Evolutionary conservation across 2,797 vertebrate genomes (phyloP), one percentile per base, ranked within the genome.

Genomic region (Neostethus bicornis): DNA sequence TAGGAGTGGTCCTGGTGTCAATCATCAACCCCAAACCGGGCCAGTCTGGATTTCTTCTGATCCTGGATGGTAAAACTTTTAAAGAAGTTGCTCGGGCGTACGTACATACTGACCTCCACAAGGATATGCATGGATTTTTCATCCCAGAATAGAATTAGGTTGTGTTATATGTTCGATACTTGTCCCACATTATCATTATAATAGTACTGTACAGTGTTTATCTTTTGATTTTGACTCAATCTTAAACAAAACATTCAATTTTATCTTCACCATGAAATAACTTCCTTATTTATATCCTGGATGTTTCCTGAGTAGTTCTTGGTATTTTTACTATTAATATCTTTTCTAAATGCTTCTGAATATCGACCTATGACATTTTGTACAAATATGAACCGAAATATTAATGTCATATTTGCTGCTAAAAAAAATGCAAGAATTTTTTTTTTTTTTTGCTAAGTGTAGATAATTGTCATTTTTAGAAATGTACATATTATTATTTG

Each of bases 41-140:
- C 5, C 80, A 92, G 75, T 66, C 63, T 0, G 80, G 92, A 63
- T 99, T 95, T 81, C 75, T 98, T 37, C 86, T 96, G 39, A 39
- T 96, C 48, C 87, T 98, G 45, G 95, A 98, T 68, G 96, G 90
- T 61, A 93, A 78, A 83, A 94, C 90, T 0, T 95, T 98, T 21
- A 92, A 89, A 61, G 97, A 99, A 78, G 45, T 96, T 3, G 95
- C 92, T n/a, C 91, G 94, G 2, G 95, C 94, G 1, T 80, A 55
- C 0, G 53, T 98, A 10, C 78, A 88, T 2, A 72, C 71, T 3
- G 86, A 91, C 11, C 61, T 99, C 52, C 86, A 93, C 24, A 79
- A 92, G 70, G 96, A 96, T 42, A 88, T 99, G 81, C 97, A 99
- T 0, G 97, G 97, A 10, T 25, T 92, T 14, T 98, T 98, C 55